phyloP scores from a whole-genome alignment of 1,140 invertebrate genomes.

The Bactericera cockerelli region DNA sequence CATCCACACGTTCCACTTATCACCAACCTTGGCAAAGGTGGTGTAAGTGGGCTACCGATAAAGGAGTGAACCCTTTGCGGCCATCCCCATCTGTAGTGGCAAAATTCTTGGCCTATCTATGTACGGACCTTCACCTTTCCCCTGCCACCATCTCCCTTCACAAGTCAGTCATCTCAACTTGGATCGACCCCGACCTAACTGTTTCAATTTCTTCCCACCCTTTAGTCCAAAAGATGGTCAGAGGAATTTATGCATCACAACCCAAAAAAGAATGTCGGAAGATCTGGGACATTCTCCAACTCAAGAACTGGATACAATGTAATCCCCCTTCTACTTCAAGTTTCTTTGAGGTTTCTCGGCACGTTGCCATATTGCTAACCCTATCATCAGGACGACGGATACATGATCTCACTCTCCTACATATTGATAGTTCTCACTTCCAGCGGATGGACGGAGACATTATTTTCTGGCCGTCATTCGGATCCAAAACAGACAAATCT shows the following conservation, averaged over 20 bases:
- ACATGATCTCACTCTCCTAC: slow-evolving; percentile 26
- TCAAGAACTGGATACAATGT: background rate
- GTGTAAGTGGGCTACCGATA: slow-evolving; percentile 2
- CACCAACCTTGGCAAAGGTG: slow-evolving; percentile 15
- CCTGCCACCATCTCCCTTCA: too few relatives aligned
- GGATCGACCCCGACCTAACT: too few relatives aligned
- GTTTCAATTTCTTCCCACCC: too few relatives aligned
- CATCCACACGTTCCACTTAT: slow-evolving; percentile 7
- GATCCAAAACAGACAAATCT: slow-evolving; percentile 26
- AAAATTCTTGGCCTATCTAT: too few relatives aligned
- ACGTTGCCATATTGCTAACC: slow-evolving; percentile 20
- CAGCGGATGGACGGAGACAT: slow-evolving; percentile 8
- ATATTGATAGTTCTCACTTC: slow-evolving; percentile 16
- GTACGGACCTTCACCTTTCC: too few relatives aligned
- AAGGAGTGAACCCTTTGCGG: background rate
- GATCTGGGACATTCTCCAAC: background rate
- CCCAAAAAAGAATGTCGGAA: too few relatives aligned
- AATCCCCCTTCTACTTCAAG: slow-evolving; percentile 16
- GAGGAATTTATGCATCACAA: too few relatives aligned
- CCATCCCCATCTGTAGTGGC: too few relatives aligned
- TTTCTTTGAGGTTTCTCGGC: slow-evolving; percentile 24
- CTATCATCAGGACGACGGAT: slow-evolving; percentile 23
- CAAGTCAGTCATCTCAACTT: too few relatives aligned
- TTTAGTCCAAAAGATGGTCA: too few relatives aligned
- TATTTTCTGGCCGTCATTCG: slow-evolving; percentile 25